Evolutionary conservation across 2,888 invertebrate species (phyloP).

Genomic region (Megaustenia siamemsis): DNA sequence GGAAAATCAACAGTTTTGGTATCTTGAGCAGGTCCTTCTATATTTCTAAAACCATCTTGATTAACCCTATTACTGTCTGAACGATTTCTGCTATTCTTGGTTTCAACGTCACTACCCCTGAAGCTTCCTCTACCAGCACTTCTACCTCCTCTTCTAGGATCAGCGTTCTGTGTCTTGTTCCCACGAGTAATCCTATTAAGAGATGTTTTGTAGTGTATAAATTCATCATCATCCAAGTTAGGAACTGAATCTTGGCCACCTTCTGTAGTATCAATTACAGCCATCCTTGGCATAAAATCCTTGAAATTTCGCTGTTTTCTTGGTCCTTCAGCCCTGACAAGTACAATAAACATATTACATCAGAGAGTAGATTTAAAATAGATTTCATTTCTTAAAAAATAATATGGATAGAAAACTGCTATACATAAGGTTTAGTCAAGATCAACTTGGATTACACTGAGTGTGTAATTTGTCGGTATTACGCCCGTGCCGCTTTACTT

Average conservation of each 20-base stretch:
- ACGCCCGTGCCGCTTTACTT: too few species aligned
- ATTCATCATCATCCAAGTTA: conserved; percentile 42
- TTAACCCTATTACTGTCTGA: background rate
- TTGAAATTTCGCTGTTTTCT: conserved; percentile 55
- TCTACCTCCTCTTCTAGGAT: conserved; percentile 26
- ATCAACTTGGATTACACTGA: too few species aligned
- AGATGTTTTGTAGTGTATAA: conserved; percentile 33
- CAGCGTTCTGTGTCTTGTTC: background rate
- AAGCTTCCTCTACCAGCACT: conserved; percentile 23
- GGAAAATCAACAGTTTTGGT: conserved; percentile 21
- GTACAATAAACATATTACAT: background rate
- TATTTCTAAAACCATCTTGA: background rate
- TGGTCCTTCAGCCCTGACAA: conserved; percentile 47
- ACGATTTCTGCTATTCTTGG: conserved; percentile 31
- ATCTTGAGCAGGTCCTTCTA: background rate
- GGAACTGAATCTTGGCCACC: conserved; percentile 49
- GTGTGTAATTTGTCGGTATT: too few species aligned
- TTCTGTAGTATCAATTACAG: conserved; percentile 57
- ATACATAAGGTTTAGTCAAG: too few species aligned
- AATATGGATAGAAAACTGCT: too few species aligned
- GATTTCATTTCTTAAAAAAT: background rate
- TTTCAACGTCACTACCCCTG: conserved; percentile 27
- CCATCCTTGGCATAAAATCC: conserved; percentile 59
- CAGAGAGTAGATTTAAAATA: background rate
- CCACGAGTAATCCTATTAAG: background rate